These are phyloP conservation scores for Saccostrea glomerata DNA, from an alignment of 1,140 invertebrate species.

Conservation along the genomic window DNA sequence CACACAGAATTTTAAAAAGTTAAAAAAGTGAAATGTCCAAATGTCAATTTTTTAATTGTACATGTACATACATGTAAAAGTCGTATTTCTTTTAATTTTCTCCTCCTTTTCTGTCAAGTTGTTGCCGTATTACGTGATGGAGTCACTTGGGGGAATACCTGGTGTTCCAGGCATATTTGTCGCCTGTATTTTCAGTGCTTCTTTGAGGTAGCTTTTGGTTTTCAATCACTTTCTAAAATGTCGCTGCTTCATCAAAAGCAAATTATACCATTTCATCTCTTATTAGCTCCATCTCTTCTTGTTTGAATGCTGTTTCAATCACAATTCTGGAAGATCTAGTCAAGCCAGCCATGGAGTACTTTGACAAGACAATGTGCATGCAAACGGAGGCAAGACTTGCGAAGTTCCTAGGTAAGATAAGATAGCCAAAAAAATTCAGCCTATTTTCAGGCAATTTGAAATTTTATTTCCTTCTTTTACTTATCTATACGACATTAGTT, in stretches of 20 bases:
- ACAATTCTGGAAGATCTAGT: slow-evolving; percentile 93
- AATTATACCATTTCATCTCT: not conserved
- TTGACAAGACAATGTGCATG: slow-evolving; percentile 43
- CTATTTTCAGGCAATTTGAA: too few relatives aligned
- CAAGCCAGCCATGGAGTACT: slow-evolving; percentile 80
- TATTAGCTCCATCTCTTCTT: slow-evolving; percentile 93
- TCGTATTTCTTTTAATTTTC: not conserved
- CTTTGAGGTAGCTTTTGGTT: slow-evolving; percentile 83
- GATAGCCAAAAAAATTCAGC: too few relatives aligned
- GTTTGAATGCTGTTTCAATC: slow-evolving; percentile 93
- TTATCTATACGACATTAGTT: not conserved
- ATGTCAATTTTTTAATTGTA: too few relatives aligned
- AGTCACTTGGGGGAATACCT: slow-evolving; percentile 85
- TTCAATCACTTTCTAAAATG: not conserved
- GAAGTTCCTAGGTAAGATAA: slow-evolving; percentile 59
- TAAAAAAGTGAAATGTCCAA: too few relatives aligned
- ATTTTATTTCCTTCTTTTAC: not conserved
- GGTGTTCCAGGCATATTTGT: slow-evolving; percentile 94
- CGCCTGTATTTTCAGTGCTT: slow-evolving; percentile 91
- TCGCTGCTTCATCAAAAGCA: not conserved
- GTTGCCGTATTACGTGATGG: slow-evolving; percentile 87
- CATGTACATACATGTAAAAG: too few relatives aligned
- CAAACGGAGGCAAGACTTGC: slow-evolving; percentile 57
- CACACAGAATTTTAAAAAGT: too few relatives aligned
- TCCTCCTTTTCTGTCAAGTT: slow-evolving; percentile 54